Evolutionary conservation across 2,888 invertebrate genomes (phyloP).

Genomic region (Apodemia mormo): DNA sequence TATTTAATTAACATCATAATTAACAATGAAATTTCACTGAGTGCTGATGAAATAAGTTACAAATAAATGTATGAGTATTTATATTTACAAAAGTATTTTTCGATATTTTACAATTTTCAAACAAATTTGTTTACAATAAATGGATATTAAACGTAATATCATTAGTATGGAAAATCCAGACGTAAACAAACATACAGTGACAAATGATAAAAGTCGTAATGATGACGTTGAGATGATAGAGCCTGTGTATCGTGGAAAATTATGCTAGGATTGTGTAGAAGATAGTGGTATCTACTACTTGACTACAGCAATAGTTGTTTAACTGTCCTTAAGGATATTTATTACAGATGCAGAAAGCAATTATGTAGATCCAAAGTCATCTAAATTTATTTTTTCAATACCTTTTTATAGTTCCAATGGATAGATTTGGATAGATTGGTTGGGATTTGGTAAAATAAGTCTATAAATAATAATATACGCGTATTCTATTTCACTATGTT

Average conservation of each 20-base stretch:
- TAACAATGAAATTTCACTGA: too few relatives aligned
- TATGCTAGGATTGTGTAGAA: conserved; percentile 39
- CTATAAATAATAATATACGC: conserved; percentile 39
- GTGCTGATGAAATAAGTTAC: too few relatives aligned
- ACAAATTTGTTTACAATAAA: conserved; percentile 56
- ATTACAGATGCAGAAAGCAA: conserved; percentile 49
- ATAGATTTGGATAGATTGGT: conserved; percentile 53
- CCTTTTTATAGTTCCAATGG: conserved; percentile 65
- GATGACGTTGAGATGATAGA: conserved; percentile 64
- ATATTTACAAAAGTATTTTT: conserved; percentile 51
- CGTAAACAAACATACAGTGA: conserved; percentile 27
- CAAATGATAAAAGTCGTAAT: conserved; percentile 45
- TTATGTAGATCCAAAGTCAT: conserved; percentile 45
- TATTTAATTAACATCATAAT: not conserved
- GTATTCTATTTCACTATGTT: not conserved
- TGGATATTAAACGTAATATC: conserved; percentile 28
- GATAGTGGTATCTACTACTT: not conserved
- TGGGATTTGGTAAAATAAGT: conserved; percentile 56
- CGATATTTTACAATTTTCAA: conserved; percentile 52
- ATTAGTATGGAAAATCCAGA: conserved; percentile 25
- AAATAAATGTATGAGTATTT: not conserved
- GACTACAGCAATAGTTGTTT: conserved; percentile 26
- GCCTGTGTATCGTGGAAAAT: conserved; percentile 56
- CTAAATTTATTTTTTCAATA: conserved; percentile 56
- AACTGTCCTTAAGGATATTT: conserved; percentile 40